Conservation (phyloP, 2,797 vertebrate genomes). For the Xenentodon cancila region DNA sequence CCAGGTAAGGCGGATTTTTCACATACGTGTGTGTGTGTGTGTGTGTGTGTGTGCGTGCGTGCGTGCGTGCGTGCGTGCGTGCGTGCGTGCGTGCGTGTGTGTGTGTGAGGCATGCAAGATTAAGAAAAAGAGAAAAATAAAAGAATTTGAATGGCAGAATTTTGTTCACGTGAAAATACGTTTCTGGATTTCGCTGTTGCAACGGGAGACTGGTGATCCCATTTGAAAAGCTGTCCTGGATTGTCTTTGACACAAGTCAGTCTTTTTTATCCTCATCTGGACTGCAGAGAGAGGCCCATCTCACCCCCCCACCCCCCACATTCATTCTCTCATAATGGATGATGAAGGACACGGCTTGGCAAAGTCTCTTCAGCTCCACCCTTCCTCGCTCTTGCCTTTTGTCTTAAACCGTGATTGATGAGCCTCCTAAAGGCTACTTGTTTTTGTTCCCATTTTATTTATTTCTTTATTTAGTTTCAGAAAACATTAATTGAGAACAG, state of each 20-base stretch:
- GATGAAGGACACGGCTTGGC: constrained; percentile 75
- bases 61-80: neutral
- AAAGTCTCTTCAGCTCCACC: constrained; percentile 66
- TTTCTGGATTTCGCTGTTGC: constrained; percentile 29
- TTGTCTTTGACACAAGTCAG: constrained; percentile 52
- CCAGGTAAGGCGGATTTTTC: constrained; percentile 86
- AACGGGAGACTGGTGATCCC: constrained; percentile 30
- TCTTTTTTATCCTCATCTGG: constrained; percentile 54
- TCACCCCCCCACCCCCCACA: constrained; percentile 25
- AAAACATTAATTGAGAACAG: constrained; percentile 70
- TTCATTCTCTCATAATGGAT: constrained; percentile 76
- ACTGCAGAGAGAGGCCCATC: constrained; percentile 38
- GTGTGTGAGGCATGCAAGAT: neutral
- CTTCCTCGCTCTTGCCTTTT: constrained; percentile 70
- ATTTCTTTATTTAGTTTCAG: constrained; percentile 43
- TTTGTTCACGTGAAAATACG: constrained; percentile 16
- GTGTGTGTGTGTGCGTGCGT: neutral
- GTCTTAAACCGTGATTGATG: constrained; percentile 82
- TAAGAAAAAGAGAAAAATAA: neutral
- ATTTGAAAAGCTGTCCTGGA: constrained; percentile 47
- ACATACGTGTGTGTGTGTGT: neutral
- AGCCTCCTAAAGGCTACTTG: constrained; percentile 75
- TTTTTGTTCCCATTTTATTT: constrained; percentile 53
- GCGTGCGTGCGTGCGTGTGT: neutral
- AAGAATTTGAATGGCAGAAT: too few species aligned